Evolutionary conservation across 2,888 invertebrate genomes (phyloP).

Genomic region (Cosmorhoe ocellata): DNA sequence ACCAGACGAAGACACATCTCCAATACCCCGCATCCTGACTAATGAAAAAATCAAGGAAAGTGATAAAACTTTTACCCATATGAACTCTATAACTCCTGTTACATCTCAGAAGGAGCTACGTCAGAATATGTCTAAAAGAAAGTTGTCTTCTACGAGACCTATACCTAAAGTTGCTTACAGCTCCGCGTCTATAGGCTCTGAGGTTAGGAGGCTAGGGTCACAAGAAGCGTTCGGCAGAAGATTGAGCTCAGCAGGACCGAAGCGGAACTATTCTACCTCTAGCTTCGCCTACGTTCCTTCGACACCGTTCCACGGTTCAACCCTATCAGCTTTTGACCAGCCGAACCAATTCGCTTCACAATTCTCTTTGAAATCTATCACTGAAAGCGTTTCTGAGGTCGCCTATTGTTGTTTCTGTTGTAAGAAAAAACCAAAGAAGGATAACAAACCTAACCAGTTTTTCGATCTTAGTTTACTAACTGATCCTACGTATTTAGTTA

Average conservation of each 20-base stretch:
- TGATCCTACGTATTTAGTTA: conserved; percentile 91
- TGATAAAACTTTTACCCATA: conserved; percentile 41
- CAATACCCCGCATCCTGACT: conserved; percentile 16
- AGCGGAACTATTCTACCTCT: conserved; percentile 88
- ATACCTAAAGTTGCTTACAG: conserved; percentile 74
- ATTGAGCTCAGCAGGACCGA: conserved; percentile 70
- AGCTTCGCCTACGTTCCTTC: conserved; percentile 90
- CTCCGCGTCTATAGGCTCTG: conserved; percentile 83
- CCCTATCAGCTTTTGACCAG: conserved; percentile 88
- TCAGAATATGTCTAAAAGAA: conserved; percentile 63
- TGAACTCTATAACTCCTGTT: conserved; percentile 40
- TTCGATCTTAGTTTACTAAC: conserved; percentile 87
- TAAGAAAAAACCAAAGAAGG: conserved; percentile 58
- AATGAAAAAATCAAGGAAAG: conserved; percentile 41
- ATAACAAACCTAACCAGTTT: conserved; percentile 81
- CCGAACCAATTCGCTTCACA: conserved; percentile 91
- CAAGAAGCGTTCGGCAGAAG: conserved; percentile 64
- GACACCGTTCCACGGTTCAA: conserved; percentile 93
- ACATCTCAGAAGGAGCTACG: conserved; percentile 51
- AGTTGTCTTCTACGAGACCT: conserved; percentile 60
- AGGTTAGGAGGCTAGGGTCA: conserved; percentile 72
- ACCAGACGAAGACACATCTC: conserved; percentile 49
- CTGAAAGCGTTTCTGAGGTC: conserved; percentile 81
- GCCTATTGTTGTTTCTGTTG: conserved; percentile 72
- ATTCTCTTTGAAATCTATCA: conserved; percentile 86